Base-by-base conservation (phyloP, 2,113 vertebrate species). In the Notarius quadriscutis region DNA sequence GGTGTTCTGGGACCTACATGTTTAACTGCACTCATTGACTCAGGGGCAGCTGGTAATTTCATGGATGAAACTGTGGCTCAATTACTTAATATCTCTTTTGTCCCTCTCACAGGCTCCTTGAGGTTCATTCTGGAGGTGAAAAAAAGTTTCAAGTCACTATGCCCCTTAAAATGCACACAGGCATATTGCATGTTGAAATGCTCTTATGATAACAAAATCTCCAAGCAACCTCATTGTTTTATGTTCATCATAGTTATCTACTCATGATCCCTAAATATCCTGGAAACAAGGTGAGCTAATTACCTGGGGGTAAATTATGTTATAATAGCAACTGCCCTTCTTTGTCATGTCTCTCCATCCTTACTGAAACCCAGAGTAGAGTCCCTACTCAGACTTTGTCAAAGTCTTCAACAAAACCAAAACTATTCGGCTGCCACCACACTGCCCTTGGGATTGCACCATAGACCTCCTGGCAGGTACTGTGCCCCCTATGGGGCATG, bases 61-160 rank as follows among this genome's bases (percentile, higher is more conserved):
- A 78, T 78, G 75, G 75, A 78, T 78, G 75, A 78, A 78, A 78
- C 75, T 27, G 51, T 55, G 50, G 75, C 51, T 78, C 75, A 55
- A 78, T 78, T 78, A 55, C 75, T 55, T 55, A 27, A 78, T 55
- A 78, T 78, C 75, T 51, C 25, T 78, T 25, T 55, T 55, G 75
- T 55, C 51, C 51, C 74, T 77, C 48, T 51, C 22, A 51, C 50
- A 27, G 51, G 75, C 75, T 27, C 12, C 75, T 78, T 15, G 25
- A 55, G 2, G 12, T 9, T 14, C 51, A 5, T 78, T 78, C 75
- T 27, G 25, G 25, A 27, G n/a, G 25, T 78, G n/a, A 55, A 55
- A 78, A 53, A 3, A 4, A 20, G 2, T 22, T 0, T 8, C 48
- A 74, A 72, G 8, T 17, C 71, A 74, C 18, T 20, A 20, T 74